Evolutionary conservation across 2,113 vertebrate genomes (phyloP).

Genomic region (Emydocephalus ijimae): DNA sequence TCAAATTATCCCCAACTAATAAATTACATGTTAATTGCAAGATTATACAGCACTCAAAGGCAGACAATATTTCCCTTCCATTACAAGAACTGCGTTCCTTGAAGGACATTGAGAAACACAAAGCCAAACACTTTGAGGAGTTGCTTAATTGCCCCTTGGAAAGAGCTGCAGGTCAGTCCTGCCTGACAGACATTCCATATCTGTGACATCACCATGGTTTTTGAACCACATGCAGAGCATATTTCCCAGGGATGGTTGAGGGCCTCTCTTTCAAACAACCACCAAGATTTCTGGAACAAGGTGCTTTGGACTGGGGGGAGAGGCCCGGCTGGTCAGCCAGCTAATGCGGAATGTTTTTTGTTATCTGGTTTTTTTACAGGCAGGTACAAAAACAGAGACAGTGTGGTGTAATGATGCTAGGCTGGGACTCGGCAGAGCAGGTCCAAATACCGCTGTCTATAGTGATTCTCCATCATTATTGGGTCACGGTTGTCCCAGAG

Average conservation of each 20-base stretch:
- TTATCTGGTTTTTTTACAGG: neutral
- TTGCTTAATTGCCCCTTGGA: neutral
- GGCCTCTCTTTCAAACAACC: neutral
- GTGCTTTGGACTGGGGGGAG: neutral
- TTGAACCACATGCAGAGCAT: neutral
- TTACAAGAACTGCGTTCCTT: neutral
- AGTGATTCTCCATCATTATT: too few species aligned
- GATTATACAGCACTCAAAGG: neutral
- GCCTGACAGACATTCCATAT: neutral
- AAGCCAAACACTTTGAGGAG: neutral
- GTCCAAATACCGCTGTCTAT: neutral
- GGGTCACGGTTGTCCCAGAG: too few species aligned
- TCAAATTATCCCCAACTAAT: neutral
- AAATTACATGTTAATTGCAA: neutral
- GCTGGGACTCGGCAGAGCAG: neutral
- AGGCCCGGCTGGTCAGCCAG: neutral
- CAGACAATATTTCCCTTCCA: neutral
- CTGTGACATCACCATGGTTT: neutral
- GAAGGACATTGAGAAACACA: neutral
- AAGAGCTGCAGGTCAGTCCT: neutral
- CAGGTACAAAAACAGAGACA: neutral
- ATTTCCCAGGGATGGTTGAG: neutral
- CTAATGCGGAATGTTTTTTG: neutral
- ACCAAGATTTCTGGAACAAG: neutral
- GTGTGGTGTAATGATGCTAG: neutral